Percentiles rank a stretch among this genome's conserved stretches.
phyloP scores from a whole-genome alignment of 2,113 vertebrate species.

The Haliaeetus leucogaster region DNA sequence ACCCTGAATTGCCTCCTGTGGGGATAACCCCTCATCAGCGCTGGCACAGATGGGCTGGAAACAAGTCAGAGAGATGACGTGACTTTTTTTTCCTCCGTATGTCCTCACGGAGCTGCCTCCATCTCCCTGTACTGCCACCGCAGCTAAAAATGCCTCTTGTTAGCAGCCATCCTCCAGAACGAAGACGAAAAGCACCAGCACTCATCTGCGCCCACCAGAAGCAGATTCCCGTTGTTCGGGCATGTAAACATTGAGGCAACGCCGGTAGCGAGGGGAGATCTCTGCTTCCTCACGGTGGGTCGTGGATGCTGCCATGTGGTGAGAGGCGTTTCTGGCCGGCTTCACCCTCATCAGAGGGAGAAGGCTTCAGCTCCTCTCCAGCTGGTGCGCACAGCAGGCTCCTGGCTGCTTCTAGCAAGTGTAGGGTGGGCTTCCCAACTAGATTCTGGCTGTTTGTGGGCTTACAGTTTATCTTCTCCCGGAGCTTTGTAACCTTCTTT shows the following conservation, averaged over 20 bases:
- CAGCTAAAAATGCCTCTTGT: background rate
- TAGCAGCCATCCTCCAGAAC: background rate
- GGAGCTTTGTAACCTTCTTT: background rate
- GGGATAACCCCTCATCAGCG: background rate
- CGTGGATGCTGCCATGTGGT: background rate
- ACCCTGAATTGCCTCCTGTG: accelerated
- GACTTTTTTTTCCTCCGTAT: background rate
- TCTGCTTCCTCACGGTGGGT: accelerated
- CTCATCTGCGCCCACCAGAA: background rate
- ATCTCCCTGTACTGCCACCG: background rate
- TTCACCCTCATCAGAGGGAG: background rate
- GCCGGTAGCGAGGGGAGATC: accelerated
- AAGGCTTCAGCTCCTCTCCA: background rate
- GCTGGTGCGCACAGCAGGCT: background rate
- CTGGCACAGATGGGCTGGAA: background rate
- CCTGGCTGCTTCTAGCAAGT: background rate
- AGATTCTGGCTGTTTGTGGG: background rate
- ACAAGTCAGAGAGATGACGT: background rate
- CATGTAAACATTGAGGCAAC: accelerated
- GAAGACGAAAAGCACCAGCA: background rate
- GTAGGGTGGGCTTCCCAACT: background rate
- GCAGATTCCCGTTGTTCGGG: background rate
- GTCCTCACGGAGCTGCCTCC: background rate
- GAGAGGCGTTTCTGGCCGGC: background rate
- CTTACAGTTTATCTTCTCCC: background rate